Conservation (phyloP, 2,113 vertebrate genomes). For the Pedetes capensis region DNA sequence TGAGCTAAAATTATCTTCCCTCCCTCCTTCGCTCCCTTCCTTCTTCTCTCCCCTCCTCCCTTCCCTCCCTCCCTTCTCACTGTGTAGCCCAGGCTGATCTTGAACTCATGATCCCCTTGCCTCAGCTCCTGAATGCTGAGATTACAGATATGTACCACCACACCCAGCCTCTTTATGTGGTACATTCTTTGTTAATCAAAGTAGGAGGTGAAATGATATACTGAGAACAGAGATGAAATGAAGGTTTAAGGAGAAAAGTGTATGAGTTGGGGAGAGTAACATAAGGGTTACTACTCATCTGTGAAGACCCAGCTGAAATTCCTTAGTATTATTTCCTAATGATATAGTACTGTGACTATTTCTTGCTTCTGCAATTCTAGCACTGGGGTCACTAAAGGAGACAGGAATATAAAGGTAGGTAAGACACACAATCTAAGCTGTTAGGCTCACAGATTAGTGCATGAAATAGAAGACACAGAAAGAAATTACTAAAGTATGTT, state of each 20-base stretch:
- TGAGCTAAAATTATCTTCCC: no score
- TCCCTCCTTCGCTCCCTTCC: no score
- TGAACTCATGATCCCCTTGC: no score
- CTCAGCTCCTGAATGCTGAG: no score
- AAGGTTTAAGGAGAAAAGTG: background rate
- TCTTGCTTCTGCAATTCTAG: background rate
- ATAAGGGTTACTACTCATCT: background rate
- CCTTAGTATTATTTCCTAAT: background rate
- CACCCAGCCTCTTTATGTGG: no score
- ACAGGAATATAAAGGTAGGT: background rate
- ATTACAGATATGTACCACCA: no score
- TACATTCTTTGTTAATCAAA: constrained; percentile 47
- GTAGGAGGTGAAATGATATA: background rate
- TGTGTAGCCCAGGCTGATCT: no score
- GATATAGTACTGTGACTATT: background rate
- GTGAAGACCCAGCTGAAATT: background rate
- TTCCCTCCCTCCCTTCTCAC: no score
- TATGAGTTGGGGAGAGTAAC: background rate
- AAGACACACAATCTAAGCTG: background rate
- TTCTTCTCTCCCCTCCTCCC: no score
- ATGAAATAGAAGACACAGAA: constrained; percentile 15
- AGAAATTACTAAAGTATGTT: constrained; percentile 18
- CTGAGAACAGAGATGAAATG: constrained; percentile 2
- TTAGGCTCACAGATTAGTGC: constrained; percentile 6
- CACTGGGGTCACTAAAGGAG: background rate